These are phyloP conservation scores for Brenthis hecate DNA, from an alignment of 2,888 invertebrate species.

Conservation along the genomic window DNA sequence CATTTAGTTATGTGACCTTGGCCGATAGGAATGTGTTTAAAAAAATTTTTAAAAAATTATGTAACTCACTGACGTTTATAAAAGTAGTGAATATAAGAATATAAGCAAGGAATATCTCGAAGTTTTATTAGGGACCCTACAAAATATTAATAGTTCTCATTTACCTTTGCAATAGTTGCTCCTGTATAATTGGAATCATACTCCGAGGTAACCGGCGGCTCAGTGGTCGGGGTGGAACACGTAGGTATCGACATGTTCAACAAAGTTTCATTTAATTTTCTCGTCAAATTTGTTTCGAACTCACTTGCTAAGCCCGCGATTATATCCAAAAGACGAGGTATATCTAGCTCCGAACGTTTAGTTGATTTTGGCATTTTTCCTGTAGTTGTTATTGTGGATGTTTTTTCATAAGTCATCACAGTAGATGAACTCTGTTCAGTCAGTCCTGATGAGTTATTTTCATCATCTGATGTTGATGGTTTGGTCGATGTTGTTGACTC, in stretches of 20 bases:
- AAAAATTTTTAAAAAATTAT: too few species aligned
- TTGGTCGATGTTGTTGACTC: not conserved
- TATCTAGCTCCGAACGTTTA: slow-evolving; percentile 41
- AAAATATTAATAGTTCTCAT: not conserved
- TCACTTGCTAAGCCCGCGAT: slow-evolving; percentile 53
- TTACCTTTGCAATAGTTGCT: slow-evolving; percentile 54
- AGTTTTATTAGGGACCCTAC: too few species aligned
- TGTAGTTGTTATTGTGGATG: not conserved
- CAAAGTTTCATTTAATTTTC: slow-evolving; percentile 51
- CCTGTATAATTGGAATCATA: slow-evolving; percentile 46
- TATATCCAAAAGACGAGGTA: slow-evolving; percentile 49
- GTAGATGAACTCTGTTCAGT: too few species aligned
- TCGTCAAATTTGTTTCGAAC: slow-evolving; percentile 55
- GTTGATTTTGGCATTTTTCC: not conserved
- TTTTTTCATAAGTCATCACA: not conserved
- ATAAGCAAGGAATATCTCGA: too few species aligned
- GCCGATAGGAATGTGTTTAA: too few species aligned
- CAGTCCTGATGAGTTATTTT: too few species aligned
- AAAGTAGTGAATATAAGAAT: too few species aligned
- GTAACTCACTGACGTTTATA: too few species aligned
- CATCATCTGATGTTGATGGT: too few species aligned
- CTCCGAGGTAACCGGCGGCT: slow-evolving; percentile 38
- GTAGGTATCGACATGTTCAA: slow-evolving; percentile 49
- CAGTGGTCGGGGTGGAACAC: slow-evolving; percentile 42
- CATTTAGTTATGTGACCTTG: too few species aligned